phyloP scores from a whole-genome alignment of 2,113 vertebrate species.

The Dipodomys stephensi region DNA sequence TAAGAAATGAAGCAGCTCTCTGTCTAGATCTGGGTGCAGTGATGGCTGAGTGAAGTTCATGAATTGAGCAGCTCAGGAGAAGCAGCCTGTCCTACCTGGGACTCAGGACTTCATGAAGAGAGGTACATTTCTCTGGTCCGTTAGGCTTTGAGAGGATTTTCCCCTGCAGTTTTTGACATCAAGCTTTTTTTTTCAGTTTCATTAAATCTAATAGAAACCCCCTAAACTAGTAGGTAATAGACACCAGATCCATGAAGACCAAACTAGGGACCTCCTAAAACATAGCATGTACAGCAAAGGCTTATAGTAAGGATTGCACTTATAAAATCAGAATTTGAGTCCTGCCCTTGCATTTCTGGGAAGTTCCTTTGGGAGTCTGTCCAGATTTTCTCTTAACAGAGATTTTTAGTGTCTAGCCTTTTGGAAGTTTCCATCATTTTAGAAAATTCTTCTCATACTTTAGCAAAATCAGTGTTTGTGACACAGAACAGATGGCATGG shows the following conservation, averaged over 20 bases:
- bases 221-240: neutral
- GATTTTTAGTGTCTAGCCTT: neutral
- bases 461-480: slow-evolving; percentile 32
- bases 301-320: too few species aligned
- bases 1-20: neutral
- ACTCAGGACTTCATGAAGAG: neutral
- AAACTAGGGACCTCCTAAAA: neutral
- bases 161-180: neutral
- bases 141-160: neutral
- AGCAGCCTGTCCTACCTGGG: neutral
- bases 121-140: neutral
- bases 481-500: slow-evolving; percentile 50
- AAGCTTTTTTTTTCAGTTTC: neutral
- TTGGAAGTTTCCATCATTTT: neutral
- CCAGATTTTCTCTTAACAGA: neutral
- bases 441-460: slow-evolving; percentile 34
- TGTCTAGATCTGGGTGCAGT: neutral
- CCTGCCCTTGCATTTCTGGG: neutral
- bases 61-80: neutral
- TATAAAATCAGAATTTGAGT: neutral
- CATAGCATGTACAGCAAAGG: neutral
- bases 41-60: neutral
- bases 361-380: neutral
- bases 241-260: neutral
- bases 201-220: slow-evolving; percentile 13